Conservation (phyloP, 2,888 invertebrate species). For the Callosobruchus maculatus region DNA sequence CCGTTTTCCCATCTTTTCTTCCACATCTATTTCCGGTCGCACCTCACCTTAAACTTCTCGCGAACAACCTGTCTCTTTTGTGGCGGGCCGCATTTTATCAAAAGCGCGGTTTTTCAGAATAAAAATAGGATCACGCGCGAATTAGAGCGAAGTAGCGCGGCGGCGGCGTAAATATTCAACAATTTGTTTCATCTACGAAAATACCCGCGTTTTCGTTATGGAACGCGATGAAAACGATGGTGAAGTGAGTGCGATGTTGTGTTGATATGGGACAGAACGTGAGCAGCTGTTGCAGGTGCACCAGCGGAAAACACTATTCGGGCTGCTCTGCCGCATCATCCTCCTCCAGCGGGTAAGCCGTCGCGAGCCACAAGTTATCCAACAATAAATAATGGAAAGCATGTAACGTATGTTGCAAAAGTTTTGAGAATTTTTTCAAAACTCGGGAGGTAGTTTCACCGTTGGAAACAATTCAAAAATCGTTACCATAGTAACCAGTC, state of each 20-base stretch:
- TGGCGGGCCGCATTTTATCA: neutral
- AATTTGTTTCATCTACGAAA: neutral
- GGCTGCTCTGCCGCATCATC: conserved; percentile 35
- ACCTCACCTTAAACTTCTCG: neutral
- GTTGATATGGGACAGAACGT: conserved; percentile 49
- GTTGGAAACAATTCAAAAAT: too few relatives aligned
- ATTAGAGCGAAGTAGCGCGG: neutral
- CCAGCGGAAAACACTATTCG: conserved; percentile 35
- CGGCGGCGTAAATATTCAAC: neutral
- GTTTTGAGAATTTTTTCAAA: too few relatives aligned
- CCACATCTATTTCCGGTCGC: neutral
- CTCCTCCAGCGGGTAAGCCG: conserved; percentile 36
- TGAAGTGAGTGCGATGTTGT: conserved; percentile 1
- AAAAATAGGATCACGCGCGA: neutral
- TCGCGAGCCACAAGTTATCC: too few relatives aligned
- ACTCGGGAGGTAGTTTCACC: too few relatives aligned
- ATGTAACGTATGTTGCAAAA: too few relatives aligned
- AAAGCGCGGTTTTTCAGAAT: neutral
- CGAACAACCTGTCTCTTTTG: neutral
- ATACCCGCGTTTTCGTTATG: neutral
- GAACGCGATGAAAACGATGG: neutral
- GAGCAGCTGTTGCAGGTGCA: conserved; percentile 48
- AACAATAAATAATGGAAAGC: too few relatives aligned
- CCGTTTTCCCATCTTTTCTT: neutral
- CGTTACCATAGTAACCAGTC: too few relatives aligned